Evolutionary conservation across 2,888 invertebrate species (phyloP), one percentile per base, ranked within the genome.

Genomic region (Melitaea athalia): DNA sequence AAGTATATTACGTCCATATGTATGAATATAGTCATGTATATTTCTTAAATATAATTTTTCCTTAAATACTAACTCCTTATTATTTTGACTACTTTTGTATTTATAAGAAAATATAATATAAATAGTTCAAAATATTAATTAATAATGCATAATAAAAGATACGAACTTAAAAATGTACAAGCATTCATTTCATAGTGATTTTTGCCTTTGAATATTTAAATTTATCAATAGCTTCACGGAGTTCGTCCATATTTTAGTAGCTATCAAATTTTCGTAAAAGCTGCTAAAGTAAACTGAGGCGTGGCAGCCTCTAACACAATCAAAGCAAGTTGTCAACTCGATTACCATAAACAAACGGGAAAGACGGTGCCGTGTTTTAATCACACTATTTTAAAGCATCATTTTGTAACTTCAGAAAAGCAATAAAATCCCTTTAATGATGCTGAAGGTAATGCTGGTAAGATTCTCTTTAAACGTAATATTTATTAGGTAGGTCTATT

Each of bases 331-430:
- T 88, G 88, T 88, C 89, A 87, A 86, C 87, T 86, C 84, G 82
- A 91, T 92, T 91, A 85, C 82, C 92, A 92, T 91, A 91, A 87
- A 88, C 91, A 91, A 91, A 91, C 92, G 82, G 82, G 85, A 81
- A 88, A 87, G 89, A 86, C 85, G 84, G 85, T 85, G 72, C 85
- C 77, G 81, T 84, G 86, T 87, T 89, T 89, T 87, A 89, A 90
- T 89, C 86, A 88, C 84, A 85, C 81, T 80, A 84, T 88, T 88
- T 86, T 84, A 85, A 85, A 84, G 84, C 83, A 17, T 82, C 79
- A 49, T 60, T 70, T 78, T 59, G 68, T 64, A 66, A 69, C 69
- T 71, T 67, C 67, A 76, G 78, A 78, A 75, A 78, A 75, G 75
- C 78, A 78, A 79, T 82, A 81, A 83, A 80, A 81, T 80, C 81